These are phyloP conservation scores for Drosophila grimshawi DNA, from an alignment of 1,140 invertebrate species.

Conservation along the genomic window DNA sequence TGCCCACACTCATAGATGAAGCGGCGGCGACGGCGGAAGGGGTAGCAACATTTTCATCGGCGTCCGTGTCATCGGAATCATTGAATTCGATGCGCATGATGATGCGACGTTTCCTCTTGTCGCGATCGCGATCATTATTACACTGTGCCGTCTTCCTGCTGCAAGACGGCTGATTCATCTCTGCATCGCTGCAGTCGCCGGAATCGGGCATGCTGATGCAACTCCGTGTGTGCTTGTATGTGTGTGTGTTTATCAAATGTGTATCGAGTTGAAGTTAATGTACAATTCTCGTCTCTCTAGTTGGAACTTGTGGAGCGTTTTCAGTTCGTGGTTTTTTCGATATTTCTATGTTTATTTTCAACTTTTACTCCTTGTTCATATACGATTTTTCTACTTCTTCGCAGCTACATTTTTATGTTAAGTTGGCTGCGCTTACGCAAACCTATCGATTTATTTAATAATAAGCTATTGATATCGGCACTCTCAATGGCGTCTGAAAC, in stretches of 20 bases:
- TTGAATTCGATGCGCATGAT: slow-evolving; percentile 84
- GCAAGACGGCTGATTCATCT: slow-evolving; percentile 67
- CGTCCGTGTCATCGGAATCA: slow-evolving; percentile 68
- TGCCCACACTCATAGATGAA: slow-evolving; percentile 11
- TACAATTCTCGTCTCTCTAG: slow-evolving; percentile 8
- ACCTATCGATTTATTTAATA: slow-evolving; percentile 42
- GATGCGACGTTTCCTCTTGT: slow-evolving; percentile 72
- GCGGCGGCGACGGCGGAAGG: slow-evolving; percentile 1
- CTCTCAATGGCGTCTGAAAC: slow-evolving; percentile 35
- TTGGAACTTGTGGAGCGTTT: slow-evolving; percentile 4
- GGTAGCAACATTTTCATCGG: slow-evolving; percentile 41
- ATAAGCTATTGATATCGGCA: slow-evolving; percentile 33
- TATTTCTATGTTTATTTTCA: slow-evolving; percentile 49
- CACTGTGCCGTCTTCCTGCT: slow-evolving; percentile 44
- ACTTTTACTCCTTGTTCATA: slow-evolving; percentile 49
- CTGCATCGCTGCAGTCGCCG: slow-evolving; percentile 58
- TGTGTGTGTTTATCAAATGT: slow-evolving; percentile 38
- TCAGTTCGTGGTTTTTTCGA: slow-evolving; percentile 9
- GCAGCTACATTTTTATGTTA: slow-evolving; percentile 46
- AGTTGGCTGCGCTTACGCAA: slow-evolving; percentile 53
- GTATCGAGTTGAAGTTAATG: slow-evolving; percentile 4
- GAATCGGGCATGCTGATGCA: slow-evolving; percentile 81
- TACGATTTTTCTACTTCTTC: slow-evolving; percentile 57
- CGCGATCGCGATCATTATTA: slow-evolving; percentile 20
- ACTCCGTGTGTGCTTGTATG: slow-evolving; percentile 33